Conservation (phyloP, 1,140 invertebrate genomes). For the Drosophila miranda region DNA sequence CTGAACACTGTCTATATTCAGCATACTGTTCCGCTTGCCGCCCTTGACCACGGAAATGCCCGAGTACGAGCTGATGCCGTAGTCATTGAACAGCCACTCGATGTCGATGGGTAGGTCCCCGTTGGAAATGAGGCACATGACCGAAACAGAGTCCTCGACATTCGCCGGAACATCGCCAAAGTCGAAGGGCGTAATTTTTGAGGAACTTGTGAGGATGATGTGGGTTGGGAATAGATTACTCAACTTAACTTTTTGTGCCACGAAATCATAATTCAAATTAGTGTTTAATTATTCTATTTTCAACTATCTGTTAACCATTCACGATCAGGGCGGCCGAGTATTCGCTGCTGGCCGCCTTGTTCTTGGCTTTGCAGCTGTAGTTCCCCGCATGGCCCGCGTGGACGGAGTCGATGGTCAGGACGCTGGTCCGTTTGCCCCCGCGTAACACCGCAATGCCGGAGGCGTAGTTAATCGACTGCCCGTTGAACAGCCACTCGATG, state of each 20-base stretch:
- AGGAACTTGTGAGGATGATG: constrained; percentile 49
- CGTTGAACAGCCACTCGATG: constrained; percentile 90
- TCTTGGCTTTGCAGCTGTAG: constrained; percentile 88
- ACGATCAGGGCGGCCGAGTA: constrained; percentile 87
- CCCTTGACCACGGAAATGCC: constrained; percentile 84
- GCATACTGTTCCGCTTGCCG: constrained; percentile 85
- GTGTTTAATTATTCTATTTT: background rate
- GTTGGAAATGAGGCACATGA: constrained; percentile 89
- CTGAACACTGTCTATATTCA: constrained; percentile 89
- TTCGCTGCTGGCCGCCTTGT: constrained; percentile 88
- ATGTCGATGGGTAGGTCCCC: constrained; percentile 89
- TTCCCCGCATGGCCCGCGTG: constrained; percentile 87
- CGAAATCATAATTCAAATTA: background rate
- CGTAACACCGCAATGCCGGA: constrained; percentile 70
- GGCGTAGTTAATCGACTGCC: constrained; percentile 80
- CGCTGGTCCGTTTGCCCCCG: constrained; percentile 84
- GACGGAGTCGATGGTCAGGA: constrained; percentile 89
- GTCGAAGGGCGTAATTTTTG: constrained; percentile 83
- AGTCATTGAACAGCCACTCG: constrained; percentile 89
- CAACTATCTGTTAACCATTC: constrained; percentile 85
- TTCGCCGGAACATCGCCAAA: constrained; percentile 84
- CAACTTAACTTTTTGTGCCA: constrained; percentile 14
- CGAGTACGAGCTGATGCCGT: constrained; percentile 74
- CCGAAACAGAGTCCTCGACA: constrained; percentile 90
- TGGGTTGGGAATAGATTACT: constrained; percentile 17